These are phyloP conservation scores for Piezodorus guildinii DNA, from an alignment of 1,140 invertebrate genomes.

Conservation along the genomic window DNA sequence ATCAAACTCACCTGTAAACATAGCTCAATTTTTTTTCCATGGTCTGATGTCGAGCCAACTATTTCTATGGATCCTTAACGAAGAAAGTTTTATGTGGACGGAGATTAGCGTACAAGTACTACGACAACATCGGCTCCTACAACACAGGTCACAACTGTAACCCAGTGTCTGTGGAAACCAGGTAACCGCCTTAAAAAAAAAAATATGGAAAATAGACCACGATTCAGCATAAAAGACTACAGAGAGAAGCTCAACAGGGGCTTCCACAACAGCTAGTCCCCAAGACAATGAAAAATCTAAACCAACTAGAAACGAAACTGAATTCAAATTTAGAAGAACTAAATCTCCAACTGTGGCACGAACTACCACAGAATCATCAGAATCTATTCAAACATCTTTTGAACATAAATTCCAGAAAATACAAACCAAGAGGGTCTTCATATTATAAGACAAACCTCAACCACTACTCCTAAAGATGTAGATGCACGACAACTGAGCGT, in stretches of 20 bases:
- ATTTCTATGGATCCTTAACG: background rate
- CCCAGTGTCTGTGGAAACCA: slow-evolving; percentile 7
- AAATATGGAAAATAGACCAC: slow-evolving; percentile 28
- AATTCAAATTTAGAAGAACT: background rate
- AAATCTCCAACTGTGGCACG: slow-evolving; percentile 1
- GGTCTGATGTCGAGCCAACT: background rate
- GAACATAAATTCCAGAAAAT: slow-evolving; percentile 23
- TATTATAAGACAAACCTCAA: slow-evolving; percentile 25
- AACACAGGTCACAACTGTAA: slow-evolving; percentile 21
- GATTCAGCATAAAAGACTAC: slow-evolving; percentile 36
- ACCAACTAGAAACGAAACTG: slow-evolving; percentile 14
- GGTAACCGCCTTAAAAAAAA: slow-evolving; percentile 24
- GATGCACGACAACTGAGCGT: slow-evolving; percentile 30
- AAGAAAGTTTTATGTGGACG: too few relatives aligned
- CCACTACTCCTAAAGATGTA: slow-evolving; percentile 1
- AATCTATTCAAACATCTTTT: background rate
- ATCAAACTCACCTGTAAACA: background rate
- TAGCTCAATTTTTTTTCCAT: too few relatives aligned
- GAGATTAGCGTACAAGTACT: background rate
- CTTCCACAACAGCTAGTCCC: slow-evolving; percentile 28
- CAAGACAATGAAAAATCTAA: background rate
- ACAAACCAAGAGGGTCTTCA: slow-evolving; percentile 26
- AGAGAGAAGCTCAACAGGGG: slow-evolving; percentile 36
- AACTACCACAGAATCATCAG: background rate
- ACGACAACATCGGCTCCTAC: slow-evolving; percentile 19